phyloP scores from a whole-genome alignment of 1,140 invertebrate genomes.

The Drosophila quadrilineata region DNA sequence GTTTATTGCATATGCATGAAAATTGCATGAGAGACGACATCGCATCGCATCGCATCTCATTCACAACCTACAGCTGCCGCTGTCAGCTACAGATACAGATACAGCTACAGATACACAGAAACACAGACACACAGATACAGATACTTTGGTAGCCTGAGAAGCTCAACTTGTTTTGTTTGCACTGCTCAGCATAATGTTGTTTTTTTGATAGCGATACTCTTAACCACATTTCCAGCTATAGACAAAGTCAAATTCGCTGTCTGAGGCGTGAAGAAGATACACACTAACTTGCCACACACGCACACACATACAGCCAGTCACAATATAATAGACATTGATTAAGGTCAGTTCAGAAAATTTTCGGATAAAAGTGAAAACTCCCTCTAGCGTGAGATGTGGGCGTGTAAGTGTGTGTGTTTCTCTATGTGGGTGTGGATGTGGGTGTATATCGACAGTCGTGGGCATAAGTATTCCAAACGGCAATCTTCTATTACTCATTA shows the following conservation, averaged over 20 bases:
- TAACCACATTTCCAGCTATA: no score
- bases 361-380: constrained; percentile 68
- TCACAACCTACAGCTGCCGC: constrained; percentile 48
- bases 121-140: neutral
- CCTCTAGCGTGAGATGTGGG: constrained; percentile 30
- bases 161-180: neutral
- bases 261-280: no score
- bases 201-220: no score
- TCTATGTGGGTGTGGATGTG: neutral
- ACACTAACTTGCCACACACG: constrained; percentile 29
- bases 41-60: no score
- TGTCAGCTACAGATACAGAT: constrained; percentile 42
- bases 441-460: no score
- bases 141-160: neutral
- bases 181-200: no score
- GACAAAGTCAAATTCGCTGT: no score
- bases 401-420: neutral
- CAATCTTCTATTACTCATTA: no score
- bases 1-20: constrained; percentile 62
- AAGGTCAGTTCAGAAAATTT: constrained; percentile 74
- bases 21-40: constrained; percentile 38
- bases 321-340: constrained; percentile 61
- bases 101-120: neutral
- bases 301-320: constrained; percentile 3
- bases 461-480: no score